A percentile compares a stretch with the other conserved stretches of the same genome.
phyloP scores from a whole-genome alignment of 1,140 invertebrate genomes.

The Adelges cooleyi region DNA sequence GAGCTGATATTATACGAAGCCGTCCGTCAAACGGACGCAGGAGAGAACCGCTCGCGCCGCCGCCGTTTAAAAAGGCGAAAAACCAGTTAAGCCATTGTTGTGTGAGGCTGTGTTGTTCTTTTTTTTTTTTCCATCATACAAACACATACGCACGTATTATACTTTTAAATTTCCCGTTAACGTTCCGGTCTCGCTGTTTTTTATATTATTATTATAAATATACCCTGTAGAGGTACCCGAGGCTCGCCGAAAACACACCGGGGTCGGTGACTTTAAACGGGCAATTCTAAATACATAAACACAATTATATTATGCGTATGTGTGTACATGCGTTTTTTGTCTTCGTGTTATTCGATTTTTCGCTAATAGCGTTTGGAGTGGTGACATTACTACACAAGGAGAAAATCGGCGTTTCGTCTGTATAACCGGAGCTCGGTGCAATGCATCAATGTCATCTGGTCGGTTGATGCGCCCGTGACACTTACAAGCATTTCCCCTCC shows the following conservation, averaged over 20 bases:
- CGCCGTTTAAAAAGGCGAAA: conserved; percentile 15
- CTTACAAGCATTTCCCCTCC: conserved; percentile 17
- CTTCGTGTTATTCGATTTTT: not conserved
- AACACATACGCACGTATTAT: not conserved
- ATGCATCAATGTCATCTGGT: conserved; percentile 16
- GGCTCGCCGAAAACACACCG: no score
- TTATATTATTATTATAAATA: not conserved
- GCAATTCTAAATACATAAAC: no score
- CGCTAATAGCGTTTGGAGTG: no score
- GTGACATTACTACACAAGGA: no score
- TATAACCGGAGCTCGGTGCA: not conserved
- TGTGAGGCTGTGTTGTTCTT: not conserved
- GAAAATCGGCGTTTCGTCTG: not conserved
- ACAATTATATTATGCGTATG: no score
- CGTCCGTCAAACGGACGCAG: not conserved
- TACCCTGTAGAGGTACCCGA: no score
- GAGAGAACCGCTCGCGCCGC: not conserved
- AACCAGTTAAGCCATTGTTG: conserved; percentile 17
- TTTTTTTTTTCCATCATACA: not conserved
- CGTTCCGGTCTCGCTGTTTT: not conserved
- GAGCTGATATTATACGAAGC: not conserved
- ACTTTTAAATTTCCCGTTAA: not conserved
- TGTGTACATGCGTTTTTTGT: no score
- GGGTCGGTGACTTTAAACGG: no score
- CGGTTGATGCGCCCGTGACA: conserved; percentile 19